These are phyloP conservation scores for Gnatocerus cornutus DNA, from an alignment of 2,888 invertebrate species.

Conservation along the genomic window DNA sequence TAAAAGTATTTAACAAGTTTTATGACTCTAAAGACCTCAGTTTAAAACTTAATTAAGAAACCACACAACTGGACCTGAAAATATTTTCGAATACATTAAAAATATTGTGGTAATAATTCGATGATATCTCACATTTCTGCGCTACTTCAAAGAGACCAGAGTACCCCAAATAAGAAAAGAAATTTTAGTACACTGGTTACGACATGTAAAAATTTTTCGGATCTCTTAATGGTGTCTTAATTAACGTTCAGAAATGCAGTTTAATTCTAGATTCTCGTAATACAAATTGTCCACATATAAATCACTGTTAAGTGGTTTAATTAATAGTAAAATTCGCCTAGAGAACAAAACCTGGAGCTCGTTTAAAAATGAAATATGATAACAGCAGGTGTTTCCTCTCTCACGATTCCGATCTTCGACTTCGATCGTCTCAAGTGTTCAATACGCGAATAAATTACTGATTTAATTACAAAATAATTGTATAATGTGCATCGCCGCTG, in stretches of 20 bases:
- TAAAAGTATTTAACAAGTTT: conserved; percentile 41
- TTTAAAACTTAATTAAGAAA: conserved; percentile 36
- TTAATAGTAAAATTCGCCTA: neutral
- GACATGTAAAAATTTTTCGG: conserved; percentile 4
- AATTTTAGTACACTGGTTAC: neutral
- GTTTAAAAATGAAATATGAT: conserved; percentile 2
- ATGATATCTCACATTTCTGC: conserved; percentile 13
- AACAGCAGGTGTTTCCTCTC: conserved; percentile 6
- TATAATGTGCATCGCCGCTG: conserved; percentile 35
- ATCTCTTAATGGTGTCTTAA: conserved; percentile 2
- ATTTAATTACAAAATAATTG: conserved; percentile 47
- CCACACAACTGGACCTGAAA: conserved; percentile 26
- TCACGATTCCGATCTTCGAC: conserved; percentile 1
- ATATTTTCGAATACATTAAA: conserved; percentile 3
- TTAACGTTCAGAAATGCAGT: neutral
- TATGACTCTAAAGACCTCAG: conserved; percentile 25
- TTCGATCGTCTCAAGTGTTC: neutral
- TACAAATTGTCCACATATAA: neutral
- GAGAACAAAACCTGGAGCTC: neutral
- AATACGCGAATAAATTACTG: conserved; percentile 34
- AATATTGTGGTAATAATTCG: conserved; percentile 18
- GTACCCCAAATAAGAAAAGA: neutral
- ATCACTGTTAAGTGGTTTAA: neutral
- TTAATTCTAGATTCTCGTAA: neutral
- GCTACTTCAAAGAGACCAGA: conserved; percentile 19